These are phyloP conservation scores for Hypanus sabinus DNA, from an alignment of 2,113 vertebrate species.

Conservation along the genomic window DNA sequence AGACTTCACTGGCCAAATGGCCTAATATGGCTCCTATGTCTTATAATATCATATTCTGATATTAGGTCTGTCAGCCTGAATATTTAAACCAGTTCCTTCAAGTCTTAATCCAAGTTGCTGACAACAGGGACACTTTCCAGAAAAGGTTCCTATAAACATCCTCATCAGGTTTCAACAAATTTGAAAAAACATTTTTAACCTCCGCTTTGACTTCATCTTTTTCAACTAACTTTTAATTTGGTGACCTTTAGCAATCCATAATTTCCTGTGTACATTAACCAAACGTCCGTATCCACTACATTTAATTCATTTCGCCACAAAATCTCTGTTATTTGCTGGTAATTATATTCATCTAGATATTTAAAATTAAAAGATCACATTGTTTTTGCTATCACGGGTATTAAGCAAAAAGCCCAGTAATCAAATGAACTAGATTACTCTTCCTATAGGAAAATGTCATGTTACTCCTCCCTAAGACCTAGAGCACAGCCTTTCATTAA, in stretches of 20 bases:
- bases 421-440: neutral
- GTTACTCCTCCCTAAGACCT: neutral
- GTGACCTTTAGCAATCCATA: neutral
- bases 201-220: neutral
- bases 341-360: neutral
- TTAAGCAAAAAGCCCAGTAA: neutral
- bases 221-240: neutral
- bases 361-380: neutral
- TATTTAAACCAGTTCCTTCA: neutral
- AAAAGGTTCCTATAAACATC: neutral
- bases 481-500: neutral
- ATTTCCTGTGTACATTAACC: neutral
- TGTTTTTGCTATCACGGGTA: neutral
- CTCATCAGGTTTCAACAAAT: neutral
- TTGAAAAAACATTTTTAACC: neutral
- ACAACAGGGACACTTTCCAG: neutral
- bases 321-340: neutral
- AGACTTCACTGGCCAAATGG: too few species aligned
- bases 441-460: neutral
- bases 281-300: neutral
- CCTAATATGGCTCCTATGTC: too few species aligned
- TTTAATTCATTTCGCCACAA: neutral
- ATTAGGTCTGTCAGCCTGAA: neutral
- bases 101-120: neutral
- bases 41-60: neutral